Percentiles rank a stretch among this genome's conserved stretches.
Conservation (phyloP, 2,113 vertebrate species). For the Lanius collurio region DNA sequence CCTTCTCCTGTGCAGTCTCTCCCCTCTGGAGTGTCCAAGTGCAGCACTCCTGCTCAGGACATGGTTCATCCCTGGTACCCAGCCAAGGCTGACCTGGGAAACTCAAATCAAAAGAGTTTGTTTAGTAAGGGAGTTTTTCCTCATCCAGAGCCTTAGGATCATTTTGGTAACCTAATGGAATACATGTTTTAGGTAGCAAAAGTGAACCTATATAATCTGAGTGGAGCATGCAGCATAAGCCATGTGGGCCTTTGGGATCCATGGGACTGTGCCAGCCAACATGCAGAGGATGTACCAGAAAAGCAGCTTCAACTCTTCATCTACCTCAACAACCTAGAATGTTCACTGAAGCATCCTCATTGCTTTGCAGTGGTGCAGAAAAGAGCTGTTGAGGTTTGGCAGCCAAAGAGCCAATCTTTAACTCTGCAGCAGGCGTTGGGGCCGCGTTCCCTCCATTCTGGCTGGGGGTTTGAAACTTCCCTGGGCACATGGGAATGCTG, state of each 20-base stretch:
- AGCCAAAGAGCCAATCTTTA: constrained; percentile 5
- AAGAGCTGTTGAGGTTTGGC: constrained; percentile 26
- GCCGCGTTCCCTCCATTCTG: accelerated
- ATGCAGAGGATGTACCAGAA: background rate
- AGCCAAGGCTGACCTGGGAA: background rate
- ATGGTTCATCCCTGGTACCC: accelerated
- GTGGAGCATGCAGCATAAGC: background rate
- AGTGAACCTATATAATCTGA: background rate
- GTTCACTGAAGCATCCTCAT: constrained; percentile 10
- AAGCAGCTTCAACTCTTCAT: constrained; percentile 10
- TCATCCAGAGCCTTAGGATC: background rate
- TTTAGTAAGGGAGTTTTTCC: background rate
- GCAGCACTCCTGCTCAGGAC: background rate
- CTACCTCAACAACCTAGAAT: background rate
- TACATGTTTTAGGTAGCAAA: background rate
- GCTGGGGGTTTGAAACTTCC: background rate
- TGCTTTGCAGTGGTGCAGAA: constrained; percentile 37
- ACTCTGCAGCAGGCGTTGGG: background rate
- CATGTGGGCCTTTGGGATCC: background rate
- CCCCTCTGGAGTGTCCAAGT: background rate
- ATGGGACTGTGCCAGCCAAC: background rate
- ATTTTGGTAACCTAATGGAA: background rate
- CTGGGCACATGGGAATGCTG: background rate
- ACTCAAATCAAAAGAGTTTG: background rate
- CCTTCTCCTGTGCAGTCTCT: background rate